Evolutionary conservation across 2,797 vertebrate species (phyloP), one percentile per base, ranked within the genome.

Genomic region (Channa striata): DNA sequence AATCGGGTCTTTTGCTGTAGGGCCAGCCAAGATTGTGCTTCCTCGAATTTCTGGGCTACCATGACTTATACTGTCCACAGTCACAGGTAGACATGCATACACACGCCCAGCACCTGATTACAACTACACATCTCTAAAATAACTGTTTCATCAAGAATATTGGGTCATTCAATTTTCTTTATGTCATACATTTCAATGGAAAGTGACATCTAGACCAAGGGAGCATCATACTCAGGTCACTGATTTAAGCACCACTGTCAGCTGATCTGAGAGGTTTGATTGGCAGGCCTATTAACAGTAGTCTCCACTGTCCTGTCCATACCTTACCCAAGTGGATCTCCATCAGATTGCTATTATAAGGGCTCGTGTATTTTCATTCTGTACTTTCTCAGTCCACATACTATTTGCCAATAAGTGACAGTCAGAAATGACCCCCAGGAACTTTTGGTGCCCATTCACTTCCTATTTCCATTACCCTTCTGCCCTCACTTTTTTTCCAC

Each of bases 131-230:
- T 59, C 68, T 90, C n/a, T 78, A 77, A 84, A 86, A 91, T 91
- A 87, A 83, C 81, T 75, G 71, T 87, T 90, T 90, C 87, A 88
- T 89, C 83, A 83, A 71, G 82, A 75, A 86, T 87, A 91, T 89
- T 72, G 56, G 90, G 89, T 89, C 92, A 91, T 92, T 90, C 88
- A 87, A 92, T 93, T 93, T 91, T 71, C 77, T 91, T 82, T 83
- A 77, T 89, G 89, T 92, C 91, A 90, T 88, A 84, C 75, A 77
- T 91, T 89, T 89, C 83, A 87, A 84, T 79, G 81, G 69, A 69
- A 92, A 85, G 84, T 79, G 88, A 87, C 89, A 82, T 66, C 30
- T 37, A 72, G 82, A 85, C 59, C 84, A 79, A 89, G 82, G 84
- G 69, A 80, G 64, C 58, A 84, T 91, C 88, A 87, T 88, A 89